A percentile compares a stretch with the other conserved stretches of the same genome.
These are phyloP conservation scores for Invenusta paracnida DNA, from an alignment of 2,888 invertebrate genomes.

Conservation along the genomic window DNA sequence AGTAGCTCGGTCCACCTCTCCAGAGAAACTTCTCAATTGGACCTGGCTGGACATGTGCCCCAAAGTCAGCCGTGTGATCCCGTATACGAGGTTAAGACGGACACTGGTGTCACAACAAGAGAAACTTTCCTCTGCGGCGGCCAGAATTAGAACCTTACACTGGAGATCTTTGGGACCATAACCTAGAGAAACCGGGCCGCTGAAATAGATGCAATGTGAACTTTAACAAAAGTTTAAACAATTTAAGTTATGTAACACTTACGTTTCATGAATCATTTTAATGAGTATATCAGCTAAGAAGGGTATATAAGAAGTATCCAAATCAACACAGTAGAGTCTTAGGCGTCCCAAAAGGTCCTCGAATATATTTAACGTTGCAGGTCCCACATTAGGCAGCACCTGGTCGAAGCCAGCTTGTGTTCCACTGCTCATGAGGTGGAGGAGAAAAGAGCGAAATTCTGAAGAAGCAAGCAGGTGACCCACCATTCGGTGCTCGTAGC, in stretches of 20 bases:
- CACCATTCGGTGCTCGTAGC: neutral
- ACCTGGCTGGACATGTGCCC: neutral
- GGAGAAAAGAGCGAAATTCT: neutral
- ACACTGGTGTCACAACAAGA: neutral
- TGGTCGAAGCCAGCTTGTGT: neutral
- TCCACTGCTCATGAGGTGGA: neutral
- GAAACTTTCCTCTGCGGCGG: neutral
- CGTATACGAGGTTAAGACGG: neutral
- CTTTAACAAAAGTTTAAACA: too few species aligned
- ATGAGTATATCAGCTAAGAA: neutral
- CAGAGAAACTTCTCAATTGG: neutral
- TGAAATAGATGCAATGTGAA: too few species aligned
- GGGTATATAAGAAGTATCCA: neutral
- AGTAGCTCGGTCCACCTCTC: neutral
- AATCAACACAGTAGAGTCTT: neutral
- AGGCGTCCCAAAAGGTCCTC: slow-evolving; percentile 20
- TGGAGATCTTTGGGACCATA: slow-evolving; percentile 29
- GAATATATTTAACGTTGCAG: neutral
- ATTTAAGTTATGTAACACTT: neutral
- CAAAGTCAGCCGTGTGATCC: neutral
- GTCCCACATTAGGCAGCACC: neutral
- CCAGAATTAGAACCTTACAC: neutral
- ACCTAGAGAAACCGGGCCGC: neutral
- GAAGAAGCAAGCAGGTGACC: neutral
- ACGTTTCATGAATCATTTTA: neutral